Percentiles rank a stretch among this genome's conserved stretches.
Evolutionary conservation across 1,140 invertebrate genomes (phyloP).

Genomic region (Acromyrmex charruanus): DNA sequence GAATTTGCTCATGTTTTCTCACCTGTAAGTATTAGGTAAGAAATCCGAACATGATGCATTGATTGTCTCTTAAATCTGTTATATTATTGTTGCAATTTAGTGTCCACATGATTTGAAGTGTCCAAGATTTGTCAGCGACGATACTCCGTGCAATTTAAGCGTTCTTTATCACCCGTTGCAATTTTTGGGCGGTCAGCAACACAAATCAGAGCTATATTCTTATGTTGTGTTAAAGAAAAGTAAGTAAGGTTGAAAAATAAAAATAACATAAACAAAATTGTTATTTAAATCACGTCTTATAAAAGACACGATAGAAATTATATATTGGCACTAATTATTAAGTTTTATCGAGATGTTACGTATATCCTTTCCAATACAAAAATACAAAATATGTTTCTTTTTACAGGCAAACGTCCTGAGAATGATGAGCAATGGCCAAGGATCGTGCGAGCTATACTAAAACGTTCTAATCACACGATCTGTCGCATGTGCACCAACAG

Average conservation of each 20-base stretch:
- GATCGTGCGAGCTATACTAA: conserved; percentile 90
- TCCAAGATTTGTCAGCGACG: conserved; percentile 88
- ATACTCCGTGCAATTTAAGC: conserved; percentile 93
- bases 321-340: not conserved
- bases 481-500: conserved; percentile 92
- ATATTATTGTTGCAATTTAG: conserved; percentile 84
- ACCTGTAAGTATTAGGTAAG: conserved; percentile 88
- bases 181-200: conserved; percentile 83
- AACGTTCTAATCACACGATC: conserved; percentile 90
- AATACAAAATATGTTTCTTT: not conserved
- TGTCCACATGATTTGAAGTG: conserved; percentile 94
- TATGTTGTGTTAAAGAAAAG: conserved; percentile 95
- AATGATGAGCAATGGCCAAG: conserved; percentile 91
- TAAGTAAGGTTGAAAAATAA: conserved; percentile 57
- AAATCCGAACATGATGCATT: not conserved
- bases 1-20: conserved; percentile 89
- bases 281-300: not conserved
- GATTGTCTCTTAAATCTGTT: not conserved
- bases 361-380: not conserved
- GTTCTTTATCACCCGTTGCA: conserved; percentile 88
- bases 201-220: conserved; percentile 88
- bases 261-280: not conserved
- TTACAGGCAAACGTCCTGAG: conserved; percentile 84
- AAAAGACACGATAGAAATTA: conserved; percentile 5
- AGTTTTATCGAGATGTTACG: not conserved